Percentiles rank a stretch among this genome's conserved stretches.
Conservation (phyloP, 2,888 invertebrate species). For the Hyles lineata region DNA sequence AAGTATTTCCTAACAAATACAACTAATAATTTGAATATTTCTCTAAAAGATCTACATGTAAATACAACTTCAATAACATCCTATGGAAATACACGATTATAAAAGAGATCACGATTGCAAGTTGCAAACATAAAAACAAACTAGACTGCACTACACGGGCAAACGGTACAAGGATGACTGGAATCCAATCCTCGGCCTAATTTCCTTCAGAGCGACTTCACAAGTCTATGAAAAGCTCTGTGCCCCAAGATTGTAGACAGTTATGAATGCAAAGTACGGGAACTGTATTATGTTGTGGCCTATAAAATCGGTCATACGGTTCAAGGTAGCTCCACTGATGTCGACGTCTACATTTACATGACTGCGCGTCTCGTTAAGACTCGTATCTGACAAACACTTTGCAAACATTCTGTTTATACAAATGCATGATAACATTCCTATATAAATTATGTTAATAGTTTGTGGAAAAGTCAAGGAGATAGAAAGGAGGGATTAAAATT, state of each 20-base stretch:
- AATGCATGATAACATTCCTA: background rate
- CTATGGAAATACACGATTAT: no score
- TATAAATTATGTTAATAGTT: background rate
- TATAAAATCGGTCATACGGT: conserved; percentile 30
- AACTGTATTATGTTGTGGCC: conserved; percentile 12
- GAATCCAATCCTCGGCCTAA: background rate
- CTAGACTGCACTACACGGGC: background rate
- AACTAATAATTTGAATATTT: no score
- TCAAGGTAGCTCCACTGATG: conserved; percentile 30
- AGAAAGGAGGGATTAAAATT: no score
- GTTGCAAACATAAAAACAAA: background rate
- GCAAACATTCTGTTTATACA: background rate
- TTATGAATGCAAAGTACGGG: conserved; percentile 3
- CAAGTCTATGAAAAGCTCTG: background rate
- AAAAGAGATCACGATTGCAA: no score
- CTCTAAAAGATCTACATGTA: no score
- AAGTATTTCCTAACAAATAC: no score
- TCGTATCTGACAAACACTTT: background rate
- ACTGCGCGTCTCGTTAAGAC: background rate
- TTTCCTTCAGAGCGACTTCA: background rate
- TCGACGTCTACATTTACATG: background rate
- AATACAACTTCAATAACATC: no score
- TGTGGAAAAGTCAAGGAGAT: no score
- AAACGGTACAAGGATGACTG: background rate
- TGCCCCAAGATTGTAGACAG: background rate